Conservation (phyloP, 2,113 vertebrate species). For the Alectura lathami region DNA sequence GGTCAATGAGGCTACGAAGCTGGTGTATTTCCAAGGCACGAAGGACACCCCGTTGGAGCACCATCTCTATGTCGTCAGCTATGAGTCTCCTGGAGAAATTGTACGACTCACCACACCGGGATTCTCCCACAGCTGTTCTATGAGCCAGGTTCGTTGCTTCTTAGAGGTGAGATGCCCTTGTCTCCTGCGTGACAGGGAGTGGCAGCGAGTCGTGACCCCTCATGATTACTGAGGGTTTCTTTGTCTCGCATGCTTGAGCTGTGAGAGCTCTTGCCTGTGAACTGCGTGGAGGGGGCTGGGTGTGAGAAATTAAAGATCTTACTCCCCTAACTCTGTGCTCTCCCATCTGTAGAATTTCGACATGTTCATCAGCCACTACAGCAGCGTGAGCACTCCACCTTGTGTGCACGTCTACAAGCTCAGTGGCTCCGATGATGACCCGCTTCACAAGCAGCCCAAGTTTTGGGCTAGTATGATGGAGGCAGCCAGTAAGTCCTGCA, state of each 20-base stretch:
- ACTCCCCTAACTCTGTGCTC: background rate
- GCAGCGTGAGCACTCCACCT: constrained; percentile 91
- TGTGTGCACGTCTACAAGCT: constrained; percentile 96
- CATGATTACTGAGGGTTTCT: background rate
- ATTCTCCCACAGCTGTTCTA: constrained; percentile 95
- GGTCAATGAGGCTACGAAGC: constrained; percentile 91
- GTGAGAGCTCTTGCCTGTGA: background rate
- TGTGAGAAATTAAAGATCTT: background rate
- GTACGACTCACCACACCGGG: constrained; percentile 90
- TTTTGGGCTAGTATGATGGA: constrained; percentile 99
- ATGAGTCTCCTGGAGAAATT: constrained; percentile 85
- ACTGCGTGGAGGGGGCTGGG: background rate
- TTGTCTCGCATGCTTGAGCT: background rate
- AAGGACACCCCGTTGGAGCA: constrained; percentile 95
- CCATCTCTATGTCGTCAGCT: constrained; percentile 94
- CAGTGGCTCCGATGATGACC: constrained; percentile 82
- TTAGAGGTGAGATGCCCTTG: background rate
- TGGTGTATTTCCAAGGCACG: constrained; percentile 95
- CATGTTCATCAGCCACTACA: constrained; percentile 98
- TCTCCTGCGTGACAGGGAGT: background rate
- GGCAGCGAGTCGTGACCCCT: background rate
- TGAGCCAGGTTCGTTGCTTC: constrained; percentile 86
- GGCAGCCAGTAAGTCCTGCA: constrained; percentile 84
- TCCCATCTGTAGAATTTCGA: constrained; percentile 86
- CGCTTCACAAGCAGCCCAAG: constrained; percentile 87